phyloP scores from a whole-genome alignment of 2,888 invertebrate genomes.

The Plagodis dolabraria region DNA sequence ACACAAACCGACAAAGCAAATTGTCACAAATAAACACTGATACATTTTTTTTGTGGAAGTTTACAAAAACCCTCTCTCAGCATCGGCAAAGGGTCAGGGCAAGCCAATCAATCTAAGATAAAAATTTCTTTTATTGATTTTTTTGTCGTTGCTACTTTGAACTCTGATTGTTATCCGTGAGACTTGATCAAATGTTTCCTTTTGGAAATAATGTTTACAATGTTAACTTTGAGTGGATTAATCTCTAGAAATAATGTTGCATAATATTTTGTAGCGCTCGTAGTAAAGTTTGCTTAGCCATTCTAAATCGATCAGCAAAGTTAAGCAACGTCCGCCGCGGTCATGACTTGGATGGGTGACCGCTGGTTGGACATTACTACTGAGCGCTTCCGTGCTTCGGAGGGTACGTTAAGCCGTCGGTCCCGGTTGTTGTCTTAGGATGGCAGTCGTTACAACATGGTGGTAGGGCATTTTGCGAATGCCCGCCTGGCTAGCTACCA shows the following conservation, averaged over 20 bases:
- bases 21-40: slow-evolving; percentile 85
- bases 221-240: slow-evolving; percentile 10
- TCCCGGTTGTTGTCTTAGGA: no score
- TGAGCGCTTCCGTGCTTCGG: no score
- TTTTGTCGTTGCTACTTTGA: slow-evolving; percentile 68
- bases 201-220: slow-evolving; percentile 16
- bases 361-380: no score
- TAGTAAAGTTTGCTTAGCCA: no score
- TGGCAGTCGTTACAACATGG: no score
- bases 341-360: no score
- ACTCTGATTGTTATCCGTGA: slow-evolving; percentile 75
- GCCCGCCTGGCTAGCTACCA: no score
- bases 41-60: slow-evolving; percentile 79
- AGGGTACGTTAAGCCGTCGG: no score
- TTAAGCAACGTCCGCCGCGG: no score
- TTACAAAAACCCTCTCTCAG: slow-evolving; percentile 73
- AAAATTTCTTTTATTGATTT: slow-evolving; percentile 74
- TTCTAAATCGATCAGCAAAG: no score
- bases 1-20: slow-evolving; percentile 84
- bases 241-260: slow-evolving; percentile 11
- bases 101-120: slow-evolving; percentile 83
- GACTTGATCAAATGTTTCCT: slow-evolving; percentile 60
- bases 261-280: no score
- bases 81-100: slow-evolving; percentile 79
- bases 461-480: no score